Base-by-base conservation (phyloP, 2,888 invertebrate species). In the Eilema sororculum region DNA sequence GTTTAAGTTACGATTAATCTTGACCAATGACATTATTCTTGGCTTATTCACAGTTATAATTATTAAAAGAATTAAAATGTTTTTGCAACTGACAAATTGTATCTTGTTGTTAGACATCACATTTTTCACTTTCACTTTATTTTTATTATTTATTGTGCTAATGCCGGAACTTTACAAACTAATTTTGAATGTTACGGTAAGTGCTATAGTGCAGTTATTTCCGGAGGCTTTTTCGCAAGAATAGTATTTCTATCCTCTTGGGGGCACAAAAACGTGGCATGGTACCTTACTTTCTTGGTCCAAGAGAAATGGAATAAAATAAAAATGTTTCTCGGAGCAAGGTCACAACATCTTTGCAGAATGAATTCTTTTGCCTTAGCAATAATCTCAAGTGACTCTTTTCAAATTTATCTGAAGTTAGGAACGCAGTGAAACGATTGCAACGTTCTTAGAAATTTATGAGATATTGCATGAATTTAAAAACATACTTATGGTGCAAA, bases 321-420 rank as follows among this genome's bases (percentile, higher is more conserved):
- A 25, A 25, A 57, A 63, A 58, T 24, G 24, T 57, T 8, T 13
- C 28, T 28, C n/a, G n/a, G n/a, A 10, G 41, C n/a, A 30, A 22
- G 33, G 22, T 33, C 25, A n/a, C 63, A 33, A 68, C 33, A 67
- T 33, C 13, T 28, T 58, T 41, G 30, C n/a, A 58, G 28, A 63
- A 68, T 24, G 10, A 57, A 62, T 62, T 46, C 41, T 33, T 25
- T 63, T n/a, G 41, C 16, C 13, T 22, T 28, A 20, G 57, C 6
- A n/a, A 33, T 52, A 61, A 41, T 66, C 57, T 64, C 58, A 46
- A 41, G 68, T 41, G 63, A 63, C 58, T 20, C 41, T 46, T 63
- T 25, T 25, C 63, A 46, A 28, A 28, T 64, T 4, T 52, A 25
- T 46, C 46, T 52, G 41, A 46, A 46, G 25, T 64, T 64, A n/a